phyloP scores from a whole-genome alignment of 2,113 vertebrate species.

The Paraplagusia blochii region DNA sequence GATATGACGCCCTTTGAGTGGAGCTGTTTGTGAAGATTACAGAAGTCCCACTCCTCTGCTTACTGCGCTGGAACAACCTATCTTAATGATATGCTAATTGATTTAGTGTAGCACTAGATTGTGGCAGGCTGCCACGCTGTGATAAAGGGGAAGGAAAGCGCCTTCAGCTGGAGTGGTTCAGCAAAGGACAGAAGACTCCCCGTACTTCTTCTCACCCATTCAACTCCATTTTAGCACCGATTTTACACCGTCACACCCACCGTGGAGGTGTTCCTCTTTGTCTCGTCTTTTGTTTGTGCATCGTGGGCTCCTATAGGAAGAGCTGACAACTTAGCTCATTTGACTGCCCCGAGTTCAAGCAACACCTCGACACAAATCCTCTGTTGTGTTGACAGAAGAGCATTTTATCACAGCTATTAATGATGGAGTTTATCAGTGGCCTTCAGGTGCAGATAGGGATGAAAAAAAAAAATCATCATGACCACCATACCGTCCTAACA shows the following conservation, averaged over 20 bases:
- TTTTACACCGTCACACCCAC: slow-evolving; percentile 57
- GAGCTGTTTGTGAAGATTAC: slow-evolving; percentile 43
- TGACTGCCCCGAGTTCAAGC: slow-evolving; percentile 31
- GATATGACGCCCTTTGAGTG: slow-evolving; percentile 60
- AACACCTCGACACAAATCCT: slow-evolving; percentile 2
- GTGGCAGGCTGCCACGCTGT: slow-evolving; percentile 59
- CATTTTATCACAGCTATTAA: slow-evolving; percentile 71
- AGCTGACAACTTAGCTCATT: slow-evolving; percentile 30
- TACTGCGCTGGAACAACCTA: slow-evolving; percentile 71
- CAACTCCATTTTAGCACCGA: slow-evolving; percentile 52
- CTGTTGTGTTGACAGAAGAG: slow-evolving; percentile 39
- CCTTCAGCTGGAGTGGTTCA: slow-evolving; percentile 53
- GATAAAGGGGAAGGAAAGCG: slow-evolving; percentile 60
- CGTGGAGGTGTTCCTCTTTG: slow-evolving; percentile 21
- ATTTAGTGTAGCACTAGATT: slow-evolving; percentile 72
- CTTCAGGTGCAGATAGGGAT: slow-evolving; percentile 70
- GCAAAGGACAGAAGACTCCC: slow-evolving; percentile 59
- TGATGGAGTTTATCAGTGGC: slow-evolving; percentile 67
- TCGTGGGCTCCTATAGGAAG: slow-evolving; percentile 19
- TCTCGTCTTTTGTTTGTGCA: slow-evolving; percentile 18
- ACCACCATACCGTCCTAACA: slow-evolving; percentile 55
- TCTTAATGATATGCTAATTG: slow-evolving; percentile 80
- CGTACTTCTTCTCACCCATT: slow-evolving; percentile 54
- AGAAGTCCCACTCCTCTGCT: slow-evolving; percentile 55
- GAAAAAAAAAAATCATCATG: slow-evolving; percentile 73